Conservation (phyloP, 1,140 invertebrate genomes). For the Tetramorium parvispinum region DNA sequence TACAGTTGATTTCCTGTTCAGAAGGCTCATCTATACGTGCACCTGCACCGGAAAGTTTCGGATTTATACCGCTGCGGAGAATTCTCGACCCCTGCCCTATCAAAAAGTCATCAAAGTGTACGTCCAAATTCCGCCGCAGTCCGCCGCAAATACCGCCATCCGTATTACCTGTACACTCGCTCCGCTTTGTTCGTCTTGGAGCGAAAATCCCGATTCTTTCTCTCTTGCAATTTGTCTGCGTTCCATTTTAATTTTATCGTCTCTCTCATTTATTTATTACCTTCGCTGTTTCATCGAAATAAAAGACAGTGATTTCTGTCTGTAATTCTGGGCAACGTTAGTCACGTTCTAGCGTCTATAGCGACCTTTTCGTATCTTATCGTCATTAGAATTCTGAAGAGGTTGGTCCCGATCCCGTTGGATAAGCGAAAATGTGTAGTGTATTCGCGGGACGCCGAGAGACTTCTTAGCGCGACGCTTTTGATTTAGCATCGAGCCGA, state of each 20-base stretch:
- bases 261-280: background rate
- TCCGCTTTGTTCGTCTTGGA: background rate
- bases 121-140: constrained; percentile 30
- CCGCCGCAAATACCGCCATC: constrained; percentile 31
- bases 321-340: background rate
- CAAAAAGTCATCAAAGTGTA: constrained; percentile 54
- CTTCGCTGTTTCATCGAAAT: background rate
- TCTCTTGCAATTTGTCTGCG: background rate
- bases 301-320: background rate
- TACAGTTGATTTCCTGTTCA: constrained; percentile 50
- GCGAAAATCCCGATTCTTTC: background rate
- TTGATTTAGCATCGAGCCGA: constrained; percentile 78
- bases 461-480: constrained; percentile 82
- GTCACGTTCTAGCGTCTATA: background rate
- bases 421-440: constrained; percentile 60
- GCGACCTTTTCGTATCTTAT: background rate
- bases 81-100: constrained; percentile 30
- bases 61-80: constrained; percentile 29
- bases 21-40: constrained; percentile 10
- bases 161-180: background rate
- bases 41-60: constrained; percentile 23
- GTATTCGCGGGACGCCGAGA: constrained; percentile 77
- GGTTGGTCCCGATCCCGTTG: constrained; percentile 20
- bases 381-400: constrained; percentile 70
- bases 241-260: background rate